These are phyloP conservation scores for Micronisus gabar DNA, from an alignment of 2,113 vertebrate species.

Conservation along the genomic window DNA sequence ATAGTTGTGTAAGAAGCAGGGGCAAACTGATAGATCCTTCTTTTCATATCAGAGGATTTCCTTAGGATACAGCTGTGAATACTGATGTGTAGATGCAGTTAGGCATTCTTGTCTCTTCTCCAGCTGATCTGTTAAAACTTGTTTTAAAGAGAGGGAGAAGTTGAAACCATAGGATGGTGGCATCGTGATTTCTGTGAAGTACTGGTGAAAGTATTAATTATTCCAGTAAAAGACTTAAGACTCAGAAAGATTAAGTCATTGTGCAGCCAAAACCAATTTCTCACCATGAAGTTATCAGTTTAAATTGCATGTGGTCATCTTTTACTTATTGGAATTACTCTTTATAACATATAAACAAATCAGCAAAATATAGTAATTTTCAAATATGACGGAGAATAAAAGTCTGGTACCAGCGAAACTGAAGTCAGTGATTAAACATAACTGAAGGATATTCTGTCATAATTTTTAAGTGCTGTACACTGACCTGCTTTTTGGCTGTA, in stretches of 20 bases:
- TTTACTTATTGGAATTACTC: neutral
- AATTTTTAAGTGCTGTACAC: neutral
- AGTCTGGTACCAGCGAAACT: neutral
- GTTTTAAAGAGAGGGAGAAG: neutral
- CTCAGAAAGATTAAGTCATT: neutral
- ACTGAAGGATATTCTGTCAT: neutral
- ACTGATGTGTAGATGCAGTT: neutral
- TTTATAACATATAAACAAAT: neutral
- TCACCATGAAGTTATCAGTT: neutral
- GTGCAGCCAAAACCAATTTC: neutral
- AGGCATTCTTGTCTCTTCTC: neutral
- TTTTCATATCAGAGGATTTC: neutral
- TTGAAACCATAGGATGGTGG: neutral
- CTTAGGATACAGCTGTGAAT: neutral
- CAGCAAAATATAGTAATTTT: neutral
- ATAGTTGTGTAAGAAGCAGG: neutral
- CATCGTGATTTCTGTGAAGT: neutral
- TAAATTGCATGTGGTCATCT: neutral
- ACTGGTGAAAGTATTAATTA: neutral
- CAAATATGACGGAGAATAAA: neutral
- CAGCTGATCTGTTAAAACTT: neutral
- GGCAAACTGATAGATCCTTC: neutral
- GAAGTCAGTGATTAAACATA: neutral
- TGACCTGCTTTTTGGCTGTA: neutral
- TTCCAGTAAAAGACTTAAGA: neutral